Percentiles rank a stretch among this genome's conserved stretches.
Evolutionary conservation across 2,797 vertebrate genomes (phyloP).

Genomic region (Sebastes glaucus): DNA sequence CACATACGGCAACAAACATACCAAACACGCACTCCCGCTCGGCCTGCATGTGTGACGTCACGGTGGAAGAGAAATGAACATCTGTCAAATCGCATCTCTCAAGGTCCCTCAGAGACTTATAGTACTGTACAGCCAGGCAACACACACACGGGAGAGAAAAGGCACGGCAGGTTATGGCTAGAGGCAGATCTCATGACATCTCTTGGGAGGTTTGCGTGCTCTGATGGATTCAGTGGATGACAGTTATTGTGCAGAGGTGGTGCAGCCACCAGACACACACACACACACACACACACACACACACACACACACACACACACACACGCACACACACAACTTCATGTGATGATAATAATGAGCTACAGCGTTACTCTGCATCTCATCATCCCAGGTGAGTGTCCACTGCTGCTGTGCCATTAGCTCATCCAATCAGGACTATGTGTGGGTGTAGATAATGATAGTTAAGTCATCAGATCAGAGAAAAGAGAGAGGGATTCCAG

Average conservation of each 20-base stretch:
- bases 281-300: neutral
- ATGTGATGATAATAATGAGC: slow-evolving; percentile 46
- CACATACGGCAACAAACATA: slow-evolving; percentile 20
- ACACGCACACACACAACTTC: neutral
- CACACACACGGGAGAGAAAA: slow-evolving; percentile 1
- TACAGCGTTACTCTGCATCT: slow-evolving; percentile 3
- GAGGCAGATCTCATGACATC: slow-evolving; percentile 27
- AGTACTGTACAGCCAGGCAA: slow-evolving; percentile 20
- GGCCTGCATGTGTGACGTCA: slow-evolving; percentile 41
- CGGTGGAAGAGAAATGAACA: slow-evolving; percentile 41
- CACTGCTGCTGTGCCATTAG: slow-evolving; percentile 43
- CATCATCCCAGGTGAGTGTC: slow-evolving; percentile 49
- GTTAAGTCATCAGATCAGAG: slow-evolving; percentile 50
- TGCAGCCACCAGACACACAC: slow-evolving; percentile 17
- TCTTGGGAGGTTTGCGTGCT: slow-evolving; percentile 30
- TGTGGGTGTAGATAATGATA: slow-evolving; percentile 35
- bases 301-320: neutral
- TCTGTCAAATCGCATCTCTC: slow-evolving; percentile 59
- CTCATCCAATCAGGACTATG: slow-evolving; percentile 49
- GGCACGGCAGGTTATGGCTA: slow-evolving; percentile 25
- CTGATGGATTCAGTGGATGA: slow-evolving; percentile 16
- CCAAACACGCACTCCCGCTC: slow-evolving; percentile 10
- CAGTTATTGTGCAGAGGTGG: slow-evolving; percentile 8
- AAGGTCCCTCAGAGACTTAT: slow-evolving; percentile 22
- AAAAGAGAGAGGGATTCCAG: slow-evolving; percentile 38